phyloP scores from a whole-genome alignment of 2,888 invertebrate species.

The Calliscelio sp. region DNA sequence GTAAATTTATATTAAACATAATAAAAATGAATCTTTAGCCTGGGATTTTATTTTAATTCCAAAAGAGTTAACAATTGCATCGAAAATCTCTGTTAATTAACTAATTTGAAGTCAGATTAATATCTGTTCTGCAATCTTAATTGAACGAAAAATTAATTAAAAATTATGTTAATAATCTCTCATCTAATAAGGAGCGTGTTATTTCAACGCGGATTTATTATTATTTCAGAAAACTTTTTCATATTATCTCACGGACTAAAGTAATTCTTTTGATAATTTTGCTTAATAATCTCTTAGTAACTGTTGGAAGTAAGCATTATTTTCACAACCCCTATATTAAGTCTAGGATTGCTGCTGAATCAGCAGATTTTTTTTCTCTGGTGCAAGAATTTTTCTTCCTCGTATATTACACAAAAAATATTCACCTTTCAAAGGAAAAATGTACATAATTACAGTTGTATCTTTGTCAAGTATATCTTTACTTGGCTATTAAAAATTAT shows the following conservation, averaged over 20 bases:
- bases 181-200: conserved; percentile 37
- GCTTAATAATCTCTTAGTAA: conserved; percentile 64
- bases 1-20: too few species aligned
- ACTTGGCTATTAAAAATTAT: conserved; percentile 61
- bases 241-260: conserved; percentile 47
- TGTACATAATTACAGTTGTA: conserved; percentile 57
- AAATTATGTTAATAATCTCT: conserved; percentile 33
- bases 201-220: conserved; percentile 45
- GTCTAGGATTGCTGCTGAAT: conserved; percentile 59
- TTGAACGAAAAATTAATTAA: conserved; percentile 48
- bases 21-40: too few species aligned
- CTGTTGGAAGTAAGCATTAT: conserved; percentile 65
- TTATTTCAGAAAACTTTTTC: conserved; percentile 34
- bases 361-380: conserved; percentile 62
- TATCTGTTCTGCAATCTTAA: neutral
- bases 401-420: conserved; percentile 57
- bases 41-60: too few species aligned
- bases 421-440: conserved; percentile 49
- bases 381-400: conserved; percentile 54
- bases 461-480: conserved; percentile 62
- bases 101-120: conserved; percentile 2
- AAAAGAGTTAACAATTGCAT: too few species aligned
- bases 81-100: conserved; percentile 25
- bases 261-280: conserved; percentile 66
- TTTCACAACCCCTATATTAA: conserved; percentile 61